Conservation (phyloP, 2,113 vertebrate species). For the Phalacrocorax brasilianus region DNA sequence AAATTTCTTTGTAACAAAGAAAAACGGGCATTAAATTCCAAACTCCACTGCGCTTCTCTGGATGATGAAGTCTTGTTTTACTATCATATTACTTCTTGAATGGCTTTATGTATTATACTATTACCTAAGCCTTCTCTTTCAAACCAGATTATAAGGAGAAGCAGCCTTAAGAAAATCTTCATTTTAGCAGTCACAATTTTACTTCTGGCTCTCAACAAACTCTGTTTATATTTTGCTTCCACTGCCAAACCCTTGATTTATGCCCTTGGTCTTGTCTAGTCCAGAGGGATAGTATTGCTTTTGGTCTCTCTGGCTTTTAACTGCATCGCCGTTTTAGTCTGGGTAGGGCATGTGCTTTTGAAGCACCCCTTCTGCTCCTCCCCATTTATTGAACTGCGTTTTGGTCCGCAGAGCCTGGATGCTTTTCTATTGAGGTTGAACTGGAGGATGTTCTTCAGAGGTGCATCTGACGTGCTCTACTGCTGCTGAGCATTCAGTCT, state of each 20-base stretch:
- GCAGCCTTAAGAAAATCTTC: neutral
- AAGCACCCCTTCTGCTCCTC: neutral
- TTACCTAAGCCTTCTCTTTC: neutral
- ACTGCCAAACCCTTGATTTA: neutral
- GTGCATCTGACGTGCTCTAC: neutral
- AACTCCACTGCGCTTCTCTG: neutral
- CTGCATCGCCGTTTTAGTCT: neutral
- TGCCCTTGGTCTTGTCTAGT: neutral
- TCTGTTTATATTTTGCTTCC: neutral
- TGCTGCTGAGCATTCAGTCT: neutral
- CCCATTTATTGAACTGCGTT: neutral
- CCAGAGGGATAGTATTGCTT: neutral
- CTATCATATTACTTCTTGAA: neutral
- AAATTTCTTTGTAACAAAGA: neutral
- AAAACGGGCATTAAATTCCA: neutral
- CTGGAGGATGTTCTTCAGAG: neutral
- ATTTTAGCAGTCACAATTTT: neutral
- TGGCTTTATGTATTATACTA: neutral
- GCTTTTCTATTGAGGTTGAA: neutral
- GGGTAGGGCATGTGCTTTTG: neutral
- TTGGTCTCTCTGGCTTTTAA: neutral
- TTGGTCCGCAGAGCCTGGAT: neutral
- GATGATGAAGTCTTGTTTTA: neutral
- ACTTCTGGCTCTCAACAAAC: neutral
- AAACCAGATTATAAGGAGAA: neutral